Conservation (phyloP, 2,888 invertebrate species). For the Muschampia plurimacula region DNA sequence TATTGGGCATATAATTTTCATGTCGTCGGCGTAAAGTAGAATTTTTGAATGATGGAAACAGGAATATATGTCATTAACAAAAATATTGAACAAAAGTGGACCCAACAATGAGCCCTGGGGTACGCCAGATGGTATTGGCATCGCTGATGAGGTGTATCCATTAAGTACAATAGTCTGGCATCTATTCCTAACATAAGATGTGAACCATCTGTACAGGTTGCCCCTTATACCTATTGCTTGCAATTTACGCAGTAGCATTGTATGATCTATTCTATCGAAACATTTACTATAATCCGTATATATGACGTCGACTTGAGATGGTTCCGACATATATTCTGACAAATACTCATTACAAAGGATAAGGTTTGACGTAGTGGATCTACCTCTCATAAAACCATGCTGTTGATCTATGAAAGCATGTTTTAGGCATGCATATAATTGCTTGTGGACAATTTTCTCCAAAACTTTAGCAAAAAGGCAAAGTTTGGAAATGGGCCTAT, state of each 20-base stretch:
- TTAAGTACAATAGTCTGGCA: not conserved
- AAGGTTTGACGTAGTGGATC: not conserved
- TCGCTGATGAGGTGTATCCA: not conserved
- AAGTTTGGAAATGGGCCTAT: conserved; percentile 24
- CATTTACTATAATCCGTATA: not conserved
- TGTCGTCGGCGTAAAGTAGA: too few relatives aligned
- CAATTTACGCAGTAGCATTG: not conserved
- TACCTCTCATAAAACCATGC: not conserved
- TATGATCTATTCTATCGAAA: not conserved
- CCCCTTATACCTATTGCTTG: not conserved
- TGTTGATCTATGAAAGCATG: not conserved
- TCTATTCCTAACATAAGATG: not conserved
- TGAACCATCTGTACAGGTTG: not conserved
- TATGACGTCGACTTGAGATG: not conserved
- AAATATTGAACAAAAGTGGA: not conserved
- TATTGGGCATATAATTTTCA: too few relatives aligned
- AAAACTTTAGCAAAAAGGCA: conserved; percentile 25
- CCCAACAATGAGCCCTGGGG: not conserved
- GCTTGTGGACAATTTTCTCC: not conserved
- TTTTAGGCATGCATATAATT: not conserved
- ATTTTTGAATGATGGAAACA: too few relatives aligned
- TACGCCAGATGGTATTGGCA: not conserved
- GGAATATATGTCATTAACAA: not conserved
- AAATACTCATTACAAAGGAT: not conserved
- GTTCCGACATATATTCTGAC: not conserved